Percentiles rank a stretch among this genome's conserved stretches.
Conservation (phyloP, 2,797 vertebrate genomes). For the Clarias platycephalus region DNA sequence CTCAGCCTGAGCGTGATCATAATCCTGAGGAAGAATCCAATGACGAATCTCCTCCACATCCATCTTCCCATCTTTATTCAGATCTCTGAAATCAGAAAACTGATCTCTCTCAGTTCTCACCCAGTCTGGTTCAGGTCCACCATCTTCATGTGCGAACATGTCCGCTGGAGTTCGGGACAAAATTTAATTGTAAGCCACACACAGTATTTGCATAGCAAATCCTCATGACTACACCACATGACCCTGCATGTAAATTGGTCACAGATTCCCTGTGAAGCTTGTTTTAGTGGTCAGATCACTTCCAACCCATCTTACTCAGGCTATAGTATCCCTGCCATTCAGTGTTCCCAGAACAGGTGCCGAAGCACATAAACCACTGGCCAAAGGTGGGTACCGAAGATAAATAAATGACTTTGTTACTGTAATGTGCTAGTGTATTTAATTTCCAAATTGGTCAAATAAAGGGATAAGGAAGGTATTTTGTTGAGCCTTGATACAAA, state of each 20-base stretch:
- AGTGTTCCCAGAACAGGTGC: not conserved
- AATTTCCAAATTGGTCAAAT: not conserved
- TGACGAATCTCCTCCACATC: constrained; percentile 92
- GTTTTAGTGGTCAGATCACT: not conserved
- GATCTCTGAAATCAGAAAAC: constrained; percentile 93
- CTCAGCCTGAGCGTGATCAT: constrained; percentile 94
- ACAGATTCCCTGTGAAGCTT: not conserved
- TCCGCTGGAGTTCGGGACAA: constrained; percentile 79
- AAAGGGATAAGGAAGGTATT: not conserved
- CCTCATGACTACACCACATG: not conserved
- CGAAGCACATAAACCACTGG: not conserved
- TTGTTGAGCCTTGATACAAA: not conserved
- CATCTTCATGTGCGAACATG: constrained; percentile 96
- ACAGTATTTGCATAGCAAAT: not conserved
- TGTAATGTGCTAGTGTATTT: too few species aligned
- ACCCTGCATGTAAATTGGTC: not conserved
- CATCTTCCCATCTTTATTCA: constrained; percentile 97
- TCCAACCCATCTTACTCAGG: not conserved
- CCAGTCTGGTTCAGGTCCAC: constrained; percentile 93
- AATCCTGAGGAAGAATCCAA: constrained; percentile 97
- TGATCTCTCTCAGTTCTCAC: constrained; percentile 92
- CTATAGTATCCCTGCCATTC: not conserved
- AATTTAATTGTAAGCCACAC: not conserved
- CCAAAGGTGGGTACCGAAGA: not conserved
- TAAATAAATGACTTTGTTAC: not conserved